phyloP scores from a whole-genome alignment of 1,140 invertebrate species.

The Solenopsis fugax region DNA sequence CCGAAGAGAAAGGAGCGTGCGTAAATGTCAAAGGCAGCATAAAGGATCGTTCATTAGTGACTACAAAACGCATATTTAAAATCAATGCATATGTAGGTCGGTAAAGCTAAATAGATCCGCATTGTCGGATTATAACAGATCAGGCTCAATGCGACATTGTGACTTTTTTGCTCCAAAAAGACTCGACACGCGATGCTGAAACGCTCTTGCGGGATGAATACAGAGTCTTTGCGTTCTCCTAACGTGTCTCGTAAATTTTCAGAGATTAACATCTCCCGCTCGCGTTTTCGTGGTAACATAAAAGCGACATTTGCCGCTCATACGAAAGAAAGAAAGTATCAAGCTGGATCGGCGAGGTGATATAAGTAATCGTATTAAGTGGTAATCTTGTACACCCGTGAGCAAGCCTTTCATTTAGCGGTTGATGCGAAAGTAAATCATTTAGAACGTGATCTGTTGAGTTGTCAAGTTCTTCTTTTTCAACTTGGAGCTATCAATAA shows the following conservation, averaged over 20 bases:
- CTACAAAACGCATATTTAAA: slow-evolving; percentile 62
- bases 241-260: not conserved
- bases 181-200: not conserved
- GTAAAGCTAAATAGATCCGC: slow-evolving; percentile 21
- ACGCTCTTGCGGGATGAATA: not conserved
- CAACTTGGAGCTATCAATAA: slow-evolving; percentile 8
- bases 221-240: not conserved
- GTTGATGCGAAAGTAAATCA: slow-evolving; percentile 42
- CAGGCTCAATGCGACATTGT: not conserved
- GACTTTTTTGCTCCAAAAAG: not conserved
- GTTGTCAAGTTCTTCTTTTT: not conserved
- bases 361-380: slow-evolving; percentile 39
- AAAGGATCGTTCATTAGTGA: slow-evolving; percentile 66
- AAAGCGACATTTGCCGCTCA: not conserved
- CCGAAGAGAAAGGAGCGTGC: slow-evolving; percentile 47
- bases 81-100: slow-evolving; percentile 31
- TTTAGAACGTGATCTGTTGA: not conserved
- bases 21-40: not conserved
- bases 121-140: not conserved
- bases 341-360: slow-evolving; percentile 18
- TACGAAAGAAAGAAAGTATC: slow-evolving; percentile 34
- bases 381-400: slow-evolving; percentile 1
- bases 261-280: slow-evolving; percentile 19
- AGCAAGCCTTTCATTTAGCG: slow-evolving; percentile 33
- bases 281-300: not conserved